phyloP scores from a whole-genome alignment of 2,888 invertebrate species.

The Lamellibrachia satsuma region DNA sequence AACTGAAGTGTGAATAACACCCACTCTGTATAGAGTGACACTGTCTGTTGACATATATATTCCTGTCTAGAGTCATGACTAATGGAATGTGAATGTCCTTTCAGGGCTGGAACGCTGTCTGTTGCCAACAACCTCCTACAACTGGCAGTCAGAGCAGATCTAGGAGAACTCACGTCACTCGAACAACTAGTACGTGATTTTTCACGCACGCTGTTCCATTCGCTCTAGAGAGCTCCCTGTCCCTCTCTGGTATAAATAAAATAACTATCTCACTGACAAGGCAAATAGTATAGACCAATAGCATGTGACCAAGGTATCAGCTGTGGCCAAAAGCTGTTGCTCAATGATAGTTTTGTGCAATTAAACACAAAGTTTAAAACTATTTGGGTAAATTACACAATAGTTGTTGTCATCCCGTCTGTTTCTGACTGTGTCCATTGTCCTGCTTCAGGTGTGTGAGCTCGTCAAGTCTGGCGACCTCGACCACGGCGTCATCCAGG shows the following conservation, averaged over 20 bases:
- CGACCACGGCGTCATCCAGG: slow-evolving; percentile 70
- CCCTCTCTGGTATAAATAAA: too few relatives aligned
- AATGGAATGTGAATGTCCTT: slow-evolving; percentile 27
- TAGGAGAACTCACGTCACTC: slow-evolving; percentile 73
- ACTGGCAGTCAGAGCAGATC: slow-evolving; percentile 70
- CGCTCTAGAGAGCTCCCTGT: too few relatives aligned
- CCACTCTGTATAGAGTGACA: too few relatives aligned
- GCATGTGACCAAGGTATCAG: too few relatives aligned
- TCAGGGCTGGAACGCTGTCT: slow-evolving; percentile 67
- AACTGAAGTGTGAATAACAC: too few relatives aligned
- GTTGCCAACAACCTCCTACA: slow-evolving; percentile 73
- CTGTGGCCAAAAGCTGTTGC: too few relatives aligned
- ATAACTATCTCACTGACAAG: too few relatives aligned
- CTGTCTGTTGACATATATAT: not conserved
- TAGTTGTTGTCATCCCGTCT: not conserved
- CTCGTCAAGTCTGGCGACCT: slow-evolving; percentile 73
- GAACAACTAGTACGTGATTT: slow-evolving; percentile 68
- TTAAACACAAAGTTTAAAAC: too few relatives aligned
- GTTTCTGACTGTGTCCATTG: not conserved
- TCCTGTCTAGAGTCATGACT: not conserved
- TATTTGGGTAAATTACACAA: not conserved
- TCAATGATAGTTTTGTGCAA: too few relatives aligned
- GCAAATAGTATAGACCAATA: too few relatives aligned
- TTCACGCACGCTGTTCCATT: not conserved
- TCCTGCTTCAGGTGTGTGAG: slow-evolving; percentile 68